These are phyloP conservation scores for Psilanteris sp. DNA, from an alignment of 1,140 invertebrate species.

Conservation along the genomic window DNA sequence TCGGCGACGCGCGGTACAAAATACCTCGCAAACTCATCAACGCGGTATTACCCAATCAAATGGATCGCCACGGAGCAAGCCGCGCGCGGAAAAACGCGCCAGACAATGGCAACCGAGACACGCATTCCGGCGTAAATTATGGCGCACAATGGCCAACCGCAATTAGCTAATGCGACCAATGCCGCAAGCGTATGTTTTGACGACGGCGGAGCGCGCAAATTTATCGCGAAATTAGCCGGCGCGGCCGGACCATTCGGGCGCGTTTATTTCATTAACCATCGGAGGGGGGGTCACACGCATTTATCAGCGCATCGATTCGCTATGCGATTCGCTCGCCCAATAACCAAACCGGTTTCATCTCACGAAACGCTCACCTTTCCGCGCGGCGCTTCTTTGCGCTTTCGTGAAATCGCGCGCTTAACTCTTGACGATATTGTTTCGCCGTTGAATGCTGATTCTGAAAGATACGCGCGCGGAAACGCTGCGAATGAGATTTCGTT, in stretches of 20 bases:
- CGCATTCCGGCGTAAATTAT: constrained; percentile 18
- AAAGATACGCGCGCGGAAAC: constrained; percentile 17
- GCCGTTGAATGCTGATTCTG: constrained; percentile 40
- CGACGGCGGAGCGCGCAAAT: constrained; percentile 14
- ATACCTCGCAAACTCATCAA: too few relatives aligned
- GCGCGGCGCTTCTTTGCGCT: constrained; percentile 41
- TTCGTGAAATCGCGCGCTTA: constrained; percentile 46
- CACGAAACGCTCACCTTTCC: constrained; percentile 43
- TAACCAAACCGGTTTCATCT: constrained; percentile 51
- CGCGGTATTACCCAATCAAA: too few relatives aligned
- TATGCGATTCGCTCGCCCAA: constrained; percentile 15
- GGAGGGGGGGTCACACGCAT: constrained; percentile 51
- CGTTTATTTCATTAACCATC: constrained; percentile 68
- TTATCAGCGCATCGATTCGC: constrained; percentile 58
- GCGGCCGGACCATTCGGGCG: constrained; percentile 57
- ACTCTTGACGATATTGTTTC: constrained; percentile 47
- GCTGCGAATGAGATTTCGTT: constrained; percentile 27
- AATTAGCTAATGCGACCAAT: constrained; percentile 44
- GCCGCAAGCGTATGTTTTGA: constrained; percentile 15
- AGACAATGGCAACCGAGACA: constrained; percentile 10
- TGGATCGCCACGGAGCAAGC: neutral
- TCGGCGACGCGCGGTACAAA: too few relatives aligned
- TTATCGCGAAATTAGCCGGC: constrained; percentile 67
- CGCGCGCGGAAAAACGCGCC: neutral
- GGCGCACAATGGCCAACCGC: constrained; percentile 8